Evolutionary conservation across 2,113 vertebrate species (phyloP), one percentile per base, ranked within the genome.

Genomic region (Dicaeum eximium): DNA sequence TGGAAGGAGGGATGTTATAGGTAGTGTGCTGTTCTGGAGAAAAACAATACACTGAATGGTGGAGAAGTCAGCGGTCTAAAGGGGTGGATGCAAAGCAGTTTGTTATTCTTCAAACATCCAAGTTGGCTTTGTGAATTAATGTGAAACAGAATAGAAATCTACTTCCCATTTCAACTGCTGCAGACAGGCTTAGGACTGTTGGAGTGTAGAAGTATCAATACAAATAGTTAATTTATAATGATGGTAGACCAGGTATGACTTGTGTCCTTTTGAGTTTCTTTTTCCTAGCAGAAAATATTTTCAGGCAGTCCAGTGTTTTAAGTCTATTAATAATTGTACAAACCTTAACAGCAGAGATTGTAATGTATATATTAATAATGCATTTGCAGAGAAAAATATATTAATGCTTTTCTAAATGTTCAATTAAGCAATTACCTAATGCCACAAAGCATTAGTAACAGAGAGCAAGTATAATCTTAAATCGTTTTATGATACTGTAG

Each of bases 341-440:
- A 92, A 82, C 38, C 42, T 85, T 88, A 94, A 92, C 57, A 93
- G 85, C 58, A 69, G 61, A 87, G 53, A 75, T 79, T 90, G 66
- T 77, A 91, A 61, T 90, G 42, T 75, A 61, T 80, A 38, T 87
- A 95, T 96, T 91, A 96, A 90, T 94, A 93, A 94, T 93, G 94
- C 86, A 92, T 94, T 89, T 71, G 42, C 79, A 96, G 80, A 91
- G 58, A 90, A 96, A 94, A 93, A 81, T 53, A 61, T 28, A 61
- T 90, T 93, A 93, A 92, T 96, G 88, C 74, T 62, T 89, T 92
- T 81, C 67, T 88, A 66, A 95, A 88, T 90, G 71, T 71, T 94
- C 88, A 75, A 50, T 93, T 94, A 96, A 96, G 79, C 85, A 90
- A 94, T 90, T 93, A 61, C 45, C 79, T 82, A 85, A 61, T 88